A percentile compares a stretch with the other conserved stretches of the same genome.
These are phyloP conservation scores for Falco rusticolus DNA, from an alignment of 2,797 vertebrate genomes.

Conservation along the genomic window DNA sequence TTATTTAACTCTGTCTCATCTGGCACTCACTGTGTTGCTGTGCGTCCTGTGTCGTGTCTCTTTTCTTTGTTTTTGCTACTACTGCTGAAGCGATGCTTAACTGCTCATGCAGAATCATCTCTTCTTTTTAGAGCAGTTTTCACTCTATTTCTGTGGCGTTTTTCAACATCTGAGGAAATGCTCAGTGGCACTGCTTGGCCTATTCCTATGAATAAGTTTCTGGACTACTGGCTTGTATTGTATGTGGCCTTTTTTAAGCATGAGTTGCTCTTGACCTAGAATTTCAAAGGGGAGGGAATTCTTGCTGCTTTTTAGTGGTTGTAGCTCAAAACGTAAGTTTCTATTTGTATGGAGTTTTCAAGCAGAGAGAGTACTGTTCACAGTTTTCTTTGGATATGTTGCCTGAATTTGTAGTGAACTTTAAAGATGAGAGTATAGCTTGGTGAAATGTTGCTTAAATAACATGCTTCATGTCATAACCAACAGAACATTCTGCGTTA, in stretches of 20 bases:
- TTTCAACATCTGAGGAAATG: background rate
- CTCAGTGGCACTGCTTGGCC: background rate
- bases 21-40: background rate
- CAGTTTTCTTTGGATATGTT: background rate
- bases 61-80: background rate
- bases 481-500: background rate
- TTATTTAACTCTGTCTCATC: background rate
- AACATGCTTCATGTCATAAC: background rate
- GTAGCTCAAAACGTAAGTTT: background rate
- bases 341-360: background rate
- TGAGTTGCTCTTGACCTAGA: background rate
- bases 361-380: background rate
- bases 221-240: background rate
- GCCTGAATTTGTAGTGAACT: background rate
- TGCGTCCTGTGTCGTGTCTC: background rate
- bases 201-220: background rate
- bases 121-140: constrained; percentile 8
- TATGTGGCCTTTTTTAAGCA: background rate
- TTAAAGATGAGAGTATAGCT: background rate
- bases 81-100: background rate
- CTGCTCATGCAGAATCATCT: background rate
- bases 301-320: background rate
- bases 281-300: background rate
- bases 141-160: background rate
- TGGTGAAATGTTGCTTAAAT: background rate